phyloP scores from a whole-genome alignment of 2,888 invertebrate species.

The Xestoiulus laeticollis region DNA sequence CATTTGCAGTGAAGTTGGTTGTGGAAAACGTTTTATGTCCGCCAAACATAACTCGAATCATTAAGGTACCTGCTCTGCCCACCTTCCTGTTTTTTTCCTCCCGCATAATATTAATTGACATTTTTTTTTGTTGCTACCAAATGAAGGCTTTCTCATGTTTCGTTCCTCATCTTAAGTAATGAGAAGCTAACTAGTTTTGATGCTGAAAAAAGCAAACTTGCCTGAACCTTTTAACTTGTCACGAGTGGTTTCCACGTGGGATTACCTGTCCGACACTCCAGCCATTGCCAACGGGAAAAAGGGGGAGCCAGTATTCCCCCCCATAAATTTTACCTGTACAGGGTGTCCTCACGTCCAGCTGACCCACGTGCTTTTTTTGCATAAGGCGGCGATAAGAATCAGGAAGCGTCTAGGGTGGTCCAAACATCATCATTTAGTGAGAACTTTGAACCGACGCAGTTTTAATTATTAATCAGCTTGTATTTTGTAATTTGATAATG shows the following conservation, averaged over 20 bases:
- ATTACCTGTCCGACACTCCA: slow-evolving; percentile 2
- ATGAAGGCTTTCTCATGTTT: slow-evolving; percentile 35
- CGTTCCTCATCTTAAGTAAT: slow-evolving; percentile 31
- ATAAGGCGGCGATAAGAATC: background rate
- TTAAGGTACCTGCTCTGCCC: background rate
- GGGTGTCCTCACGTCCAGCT: background rate
- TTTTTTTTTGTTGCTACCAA: slow-evolving; percentile 1
- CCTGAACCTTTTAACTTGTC: slow-evolving; percentile 43
- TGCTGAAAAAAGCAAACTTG: background rate
- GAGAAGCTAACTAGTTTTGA: slow-evolving; percentile 39
- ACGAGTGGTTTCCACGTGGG: background rate
- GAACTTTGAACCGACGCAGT: slow-evolving; percentile 38
- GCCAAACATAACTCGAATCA: background rate
- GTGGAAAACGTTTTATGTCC: slow-evolving; percentile 7
- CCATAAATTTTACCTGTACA: background rate
- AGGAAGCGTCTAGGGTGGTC: slow-evolving; percentile 34
- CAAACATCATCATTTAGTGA: slow-evolving; percentile 11
- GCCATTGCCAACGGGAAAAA: background rate
- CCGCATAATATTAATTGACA: slow-evolving; percentile 43
- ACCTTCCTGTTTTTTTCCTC: slow-evolving; percentile 36
- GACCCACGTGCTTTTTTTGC: background rate
- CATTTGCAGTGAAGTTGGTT: background rate
- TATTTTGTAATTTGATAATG: slow-evolving; percentile 39
- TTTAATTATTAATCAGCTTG: slow-evolving; percentile 40
- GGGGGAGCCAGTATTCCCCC: background rate